Base-by-base conservation (phyloP, 2,888 invertebrate species). In the Ennomos erosarius region DNA sequence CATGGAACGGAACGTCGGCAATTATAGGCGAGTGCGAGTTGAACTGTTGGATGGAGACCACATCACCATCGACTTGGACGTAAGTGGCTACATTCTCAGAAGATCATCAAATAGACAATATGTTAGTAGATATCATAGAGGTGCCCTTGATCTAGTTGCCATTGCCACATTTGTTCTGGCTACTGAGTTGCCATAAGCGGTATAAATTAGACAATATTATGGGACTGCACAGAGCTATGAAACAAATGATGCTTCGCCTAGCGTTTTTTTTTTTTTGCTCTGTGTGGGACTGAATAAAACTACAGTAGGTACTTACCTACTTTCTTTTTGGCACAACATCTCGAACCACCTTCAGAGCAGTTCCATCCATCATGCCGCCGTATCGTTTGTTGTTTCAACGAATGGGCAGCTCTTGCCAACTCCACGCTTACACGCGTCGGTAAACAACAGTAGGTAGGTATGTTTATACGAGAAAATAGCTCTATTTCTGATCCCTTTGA, bases 21-120 rank as follows among this genome's bases (percentile, higher is more conserved):
- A 66, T 70, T 84, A 69, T 65, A 79, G 74, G 93, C 94, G 96
- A 48, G 96, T 97, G 42, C 94, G 96, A 72, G 94, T 98, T 51
- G 95, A 96, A 66, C 94, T 98, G 71, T 93, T 98, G 55, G 98
- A 98, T 88, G 97, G 97, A 56, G 96, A 96, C 50, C 94, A 96
- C 57, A 93, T 96, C 82, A 97, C 97, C 73, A 92, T 97, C 47
- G 95, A 95, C 67, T 94, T 98, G 62, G 97, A 98, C 78, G 90
- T 90, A 16, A 74, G 84, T 67, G 51, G 12, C 5, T 16, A 16
- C 16, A 16, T 16, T 16, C 16, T 3, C 16, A 16, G 16, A 16
- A 16, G 16, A 16, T 16, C 16, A 16, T 16, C n/a, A n/a, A n/a
- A n/a, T 16, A 2, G 16, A 16, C 16, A 16, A 16, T 16, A 16